Evolutionary conservation across 92 coral and sea anemone species (phyloP).

Genomic region (Diadumene lineata): DNA sequence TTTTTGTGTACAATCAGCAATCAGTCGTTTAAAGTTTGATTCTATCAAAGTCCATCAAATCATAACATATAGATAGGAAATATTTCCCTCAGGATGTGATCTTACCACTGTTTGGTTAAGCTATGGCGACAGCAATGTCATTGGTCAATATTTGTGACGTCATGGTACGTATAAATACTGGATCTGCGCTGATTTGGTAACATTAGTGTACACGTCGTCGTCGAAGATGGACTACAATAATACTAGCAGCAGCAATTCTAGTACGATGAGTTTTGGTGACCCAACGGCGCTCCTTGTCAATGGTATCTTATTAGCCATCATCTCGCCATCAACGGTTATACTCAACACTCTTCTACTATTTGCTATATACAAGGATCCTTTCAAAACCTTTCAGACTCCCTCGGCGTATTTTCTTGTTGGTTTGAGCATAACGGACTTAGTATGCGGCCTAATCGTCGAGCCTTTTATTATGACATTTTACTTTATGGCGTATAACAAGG

Average conservation of each 20-base stretch:
- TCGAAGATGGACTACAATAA: not conserved
- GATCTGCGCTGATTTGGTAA: not conserved
- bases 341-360: constrained; percentile 45
- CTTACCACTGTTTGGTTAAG: constrained; percentile 8
- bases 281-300: constrained; percentile 33
- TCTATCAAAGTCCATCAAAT: too few relatives aligned
- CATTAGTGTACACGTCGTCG: not conserved
- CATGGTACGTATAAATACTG: not conserved
- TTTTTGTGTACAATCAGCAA: not conserved
- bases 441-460: constrained; percentile 53
- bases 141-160: constrained; percentile 7
- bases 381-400: constrained; percentile 64
- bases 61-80: too few relatives aligned
- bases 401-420: constrained; percentile 61
- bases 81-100: too few relatives aligned
- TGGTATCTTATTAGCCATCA: constrained; percentile 51
- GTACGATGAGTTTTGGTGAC: not conserved
- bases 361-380: constrained; percentile 61
- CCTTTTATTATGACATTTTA: constrained; percentile 45
- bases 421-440: constrained; percentile 54
- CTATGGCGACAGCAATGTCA: not conserved
- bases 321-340: constrained; percentile 54
- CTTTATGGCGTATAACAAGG: constrained; percentile 27
- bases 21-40: too few relatives aligned
- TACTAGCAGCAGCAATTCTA: not conserved